Evolutionary conservation across 2,113 vertebrate genomes (phyloP).

Genomic region (Melanostigma gelatinosum): DNA sequence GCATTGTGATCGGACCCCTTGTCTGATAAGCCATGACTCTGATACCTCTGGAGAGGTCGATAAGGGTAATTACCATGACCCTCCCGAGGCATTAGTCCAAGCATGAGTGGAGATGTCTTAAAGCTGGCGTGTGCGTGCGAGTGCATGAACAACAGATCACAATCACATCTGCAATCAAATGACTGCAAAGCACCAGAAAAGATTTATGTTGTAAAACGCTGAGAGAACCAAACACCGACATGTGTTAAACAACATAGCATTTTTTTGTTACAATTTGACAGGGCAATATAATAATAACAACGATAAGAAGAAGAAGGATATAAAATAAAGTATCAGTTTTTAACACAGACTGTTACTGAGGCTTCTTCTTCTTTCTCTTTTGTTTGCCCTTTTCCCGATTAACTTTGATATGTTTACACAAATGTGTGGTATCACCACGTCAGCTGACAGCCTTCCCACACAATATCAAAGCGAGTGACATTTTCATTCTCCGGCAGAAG

Average conservation of each 20-base stretch:
- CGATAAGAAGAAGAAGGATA: neutral
- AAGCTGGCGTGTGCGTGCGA: neutral
- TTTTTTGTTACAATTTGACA: neutral
- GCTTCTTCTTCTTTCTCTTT: neutral
- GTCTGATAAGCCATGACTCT: constrained; percentile 50
- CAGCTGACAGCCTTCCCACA: neutral
- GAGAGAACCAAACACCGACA: neutral
- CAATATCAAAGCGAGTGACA: neutral
- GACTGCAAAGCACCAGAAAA: neutral
- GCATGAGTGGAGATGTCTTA: constrained; percentile 31
- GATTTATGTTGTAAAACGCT: neutral
- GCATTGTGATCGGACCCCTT: constrained; percentile 58
- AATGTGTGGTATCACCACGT: neutral
- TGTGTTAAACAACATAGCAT: neutral
- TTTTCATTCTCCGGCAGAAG: neutral
- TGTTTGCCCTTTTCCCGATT: neutral
- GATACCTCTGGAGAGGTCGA: constrained; percentile 48
- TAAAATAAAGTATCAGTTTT: neutral
- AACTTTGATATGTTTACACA: neutral
- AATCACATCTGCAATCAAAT: constrained; percentile 40
- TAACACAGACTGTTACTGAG: neutral
- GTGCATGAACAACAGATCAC: constrained; percentile 25
- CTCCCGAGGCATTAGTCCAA: constrained; percentile 12
- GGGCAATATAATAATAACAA: neutral
- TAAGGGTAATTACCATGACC: constrained; percentile 63